Evolutionary conservation across 2,888 invertebrate species (phyloP).

Genomic region (Acanthopleura granulata): DNA sequence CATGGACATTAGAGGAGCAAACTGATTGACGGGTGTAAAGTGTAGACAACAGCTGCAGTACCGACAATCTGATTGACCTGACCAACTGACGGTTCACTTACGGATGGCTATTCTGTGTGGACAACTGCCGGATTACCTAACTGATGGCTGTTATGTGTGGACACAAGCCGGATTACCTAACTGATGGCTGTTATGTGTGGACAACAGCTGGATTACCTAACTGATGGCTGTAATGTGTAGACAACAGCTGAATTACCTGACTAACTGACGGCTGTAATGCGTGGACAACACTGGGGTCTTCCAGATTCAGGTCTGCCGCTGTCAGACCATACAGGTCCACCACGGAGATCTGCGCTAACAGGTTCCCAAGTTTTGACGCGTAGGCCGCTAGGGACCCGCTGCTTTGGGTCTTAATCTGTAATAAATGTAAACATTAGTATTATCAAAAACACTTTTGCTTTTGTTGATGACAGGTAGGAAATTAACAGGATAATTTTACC

Average conservation of each 20-base stretch:
- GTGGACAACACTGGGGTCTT: background rate
- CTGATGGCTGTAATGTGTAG: background rate
- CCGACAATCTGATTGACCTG: no score
- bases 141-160: no score
- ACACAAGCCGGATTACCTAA: no score
- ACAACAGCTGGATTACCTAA: background rate
- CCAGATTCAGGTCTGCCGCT: background rate
- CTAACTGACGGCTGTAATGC: background rate
- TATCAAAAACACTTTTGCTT: background rate
- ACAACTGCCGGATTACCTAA: no score
- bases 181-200: no score
- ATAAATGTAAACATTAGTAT: background rate
- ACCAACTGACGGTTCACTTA: no score
- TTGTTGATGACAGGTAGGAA: no score
- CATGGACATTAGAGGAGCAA: no score
- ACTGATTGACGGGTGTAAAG: no score
- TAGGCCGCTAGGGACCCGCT: background rate
- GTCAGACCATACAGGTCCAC: background rate
- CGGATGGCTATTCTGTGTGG: no score
- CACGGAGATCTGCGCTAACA: background rate
- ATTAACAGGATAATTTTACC: no score
- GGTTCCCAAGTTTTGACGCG: conserved; percentile 3
- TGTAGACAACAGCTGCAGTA: no score
- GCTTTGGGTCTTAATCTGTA: background rate
- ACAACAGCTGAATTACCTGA: conserved; percentile 10